Conservation (phyloP, 2,888 invertebrate genomes). For the Parochlus steinenii region DNA sequence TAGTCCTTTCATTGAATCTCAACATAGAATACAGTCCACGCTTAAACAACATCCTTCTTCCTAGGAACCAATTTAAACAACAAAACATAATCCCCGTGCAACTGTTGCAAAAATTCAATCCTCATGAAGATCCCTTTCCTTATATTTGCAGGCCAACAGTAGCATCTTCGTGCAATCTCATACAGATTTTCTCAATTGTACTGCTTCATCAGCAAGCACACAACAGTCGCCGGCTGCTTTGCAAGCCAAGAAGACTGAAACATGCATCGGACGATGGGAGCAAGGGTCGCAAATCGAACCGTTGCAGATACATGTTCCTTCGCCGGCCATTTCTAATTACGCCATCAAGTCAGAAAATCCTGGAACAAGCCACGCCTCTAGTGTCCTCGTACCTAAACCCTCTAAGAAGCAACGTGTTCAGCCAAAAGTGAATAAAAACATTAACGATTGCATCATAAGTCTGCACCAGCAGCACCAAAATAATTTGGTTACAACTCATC, state of each 20-base stretch:
- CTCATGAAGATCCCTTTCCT: no score
- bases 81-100: no score
- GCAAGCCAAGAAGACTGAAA: constrained; percentile 16
- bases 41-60: no score
- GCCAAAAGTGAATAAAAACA: constrained; percentile 12
- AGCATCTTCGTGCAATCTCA: constrained; percentile 18
- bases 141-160: constrained; percentile 16
- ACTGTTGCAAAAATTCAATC: no score
- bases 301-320: constrained; percentile 16
- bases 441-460: constrained; percentile 11
- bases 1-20: no score
- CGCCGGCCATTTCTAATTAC: constrained; percentile 14
- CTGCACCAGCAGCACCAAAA: constrained; percentile 12
- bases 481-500: no score
- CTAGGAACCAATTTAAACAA: no score
- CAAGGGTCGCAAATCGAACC: constrained; percentile 16
- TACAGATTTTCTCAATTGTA: constrained; percentile 16
- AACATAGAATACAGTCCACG: no score
- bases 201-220: constrained; percentile 15
- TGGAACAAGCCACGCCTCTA: constrained; percentile 15
- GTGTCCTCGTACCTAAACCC: no score
- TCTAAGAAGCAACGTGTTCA: no score
- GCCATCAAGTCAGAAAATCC: constrained; percentile 17
- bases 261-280: constrained; percentile 17
- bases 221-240: constrained; percentile 7